phyloP scores from a whole-genome alignment of 2,797 vertebrate species.

The Lutjanus argentimaculatus region DNA sequence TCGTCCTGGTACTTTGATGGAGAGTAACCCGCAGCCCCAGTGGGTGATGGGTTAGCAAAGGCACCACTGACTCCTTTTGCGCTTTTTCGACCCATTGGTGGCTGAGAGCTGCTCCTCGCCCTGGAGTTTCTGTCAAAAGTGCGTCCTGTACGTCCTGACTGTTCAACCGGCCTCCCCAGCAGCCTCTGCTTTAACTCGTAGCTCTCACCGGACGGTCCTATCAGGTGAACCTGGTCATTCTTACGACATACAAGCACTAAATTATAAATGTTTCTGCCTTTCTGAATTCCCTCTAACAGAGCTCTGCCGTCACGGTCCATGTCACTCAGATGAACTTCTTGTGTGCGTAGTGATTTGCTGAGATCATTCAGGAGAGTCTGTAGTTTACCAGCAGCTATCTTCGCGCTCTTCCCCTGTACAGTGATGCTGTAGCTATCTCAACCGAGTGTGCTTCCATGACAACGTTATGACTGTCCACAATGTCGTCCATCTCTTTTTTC shows the following conservation, averaged over 20 bases:
- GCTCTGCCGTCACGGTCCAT: not conserved
- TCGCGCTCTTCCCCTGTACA: constrained; percentile 37
- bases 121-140: not conserved
- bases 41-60: accelerated
- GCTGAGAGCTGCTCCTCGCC: constrained; percentile 70
- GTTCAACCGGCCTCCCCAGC: constrained; percentile 9
- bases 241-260: constrained; percentile 52
- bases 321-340: constrained; percentile 68
- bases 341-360: constrained; percentile 49
- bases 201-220: constrained; percentile 68
- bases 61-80: accelerated
- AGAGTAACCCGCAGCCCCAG: constrained; percentile 16
- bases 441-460: accelerated
- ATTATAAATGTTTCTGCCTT: not conserved
- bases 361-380: constrained; percentile 45
- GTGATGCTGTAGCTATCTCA: constrained; percentile 21
- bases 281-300: not conserved
- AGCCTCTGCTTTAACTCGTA: constrained; percentile 73
- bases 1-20: constrained; percentile 18
- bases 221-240: constrained; percentile 59
- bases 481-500: accelerated
- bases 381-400: constrained; percentile 30
- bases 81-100: not conserved
- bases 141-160: constrained; percentile 15
- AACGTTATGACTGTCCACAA: constrained; percentile 19